Evolutionary conservation across 1,140 invertebrate genomes (phyloP), one percentile per base, ranked within the genome.

Genomic region (Cotesia chilonis): DNA sequence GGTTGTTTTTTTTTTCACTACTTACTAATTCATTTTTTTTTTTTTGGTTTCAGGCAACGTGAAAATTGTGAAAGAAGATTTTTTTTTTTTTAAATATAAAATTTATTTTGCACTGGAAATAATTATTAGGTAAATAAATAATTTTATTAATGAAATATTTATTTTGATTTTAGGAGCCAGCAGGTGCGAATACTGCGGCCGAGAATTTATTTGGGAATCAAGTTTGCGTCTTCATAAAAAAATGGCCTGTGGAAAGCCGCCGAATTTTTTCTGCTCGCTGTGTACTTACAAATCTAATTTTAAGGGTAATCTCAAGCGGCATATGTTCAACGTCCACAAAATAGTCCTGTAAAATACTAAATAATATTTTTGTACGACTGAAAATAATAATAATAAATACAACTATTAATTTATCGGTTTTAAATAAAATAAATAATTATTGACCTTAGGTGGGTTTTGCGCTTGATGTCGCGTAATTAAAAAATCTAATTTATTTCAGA

Each of bases 241-340:
- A 74, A 84, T 88, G 64, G 86, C 86, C 37, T 89, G 89, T 70
- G 87, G 88, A 12, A 85, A 88, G 55, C 83, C 83, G n/a, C 87
- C 82, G 0, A 80, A 77, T 63, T 83, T 85, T 73, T 74, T 38
- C 72, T 84, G 83, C 63, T 77, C 68, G 4, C 4, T 82, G 17
- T 89, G 89, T 76, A 80, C 84, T 47, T 89, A 88, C 79, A 87
- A 83, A 74, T 87, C 90, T 12, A 87, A 88, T 76, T 89, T 90
- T 72, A 88, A 89, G 59, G 88, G 87, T 68, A 89, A 89, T 76
- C 65, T 89, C 65, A 89, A 89, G 80, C 82, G 87, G 51, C 88
- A 89, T 71, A 76, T 88, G 68, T 85, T 83, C 54, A 84, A 57
- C 36, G 77, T 80, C 14, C 83, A 84, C 67, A 78, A 77, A 12